Conservation (phyloP, 37 sponge, comb jelly and placozoan species). For the Ephydatia muelleri region DNA sequence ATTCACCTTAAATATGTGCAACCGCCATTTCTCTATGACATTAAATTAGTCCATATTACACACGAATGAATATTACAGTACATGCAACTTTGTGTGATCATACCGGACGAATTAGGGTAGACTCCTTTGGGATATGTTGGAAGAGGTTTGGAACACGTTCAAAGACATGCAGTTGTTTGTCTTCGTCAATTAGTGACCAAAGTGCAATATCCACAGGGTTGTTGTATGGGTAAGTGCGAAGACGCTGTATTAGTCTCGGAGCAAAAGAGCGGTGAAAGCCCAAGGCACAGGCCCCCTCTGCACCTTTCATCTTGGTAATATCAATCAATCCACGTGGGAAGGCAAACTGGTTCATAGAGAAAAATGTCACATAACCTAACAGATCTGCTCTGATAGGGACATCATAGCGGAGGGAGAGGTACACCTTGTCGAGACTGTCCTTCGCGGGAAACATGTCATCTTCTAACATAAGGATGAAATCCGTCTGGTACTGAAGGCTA, state of each 20-base stretch:
- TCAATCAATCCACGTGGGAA: neutral
- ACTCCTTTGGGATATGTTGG: constrained; percentile 25
- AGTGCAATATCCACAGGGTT: constrained; percentile 24
- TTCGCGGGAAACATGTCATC: constrained; percentile 38
- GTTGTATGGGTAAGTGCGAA: neutral
- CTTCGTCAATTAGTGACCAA: neutral
- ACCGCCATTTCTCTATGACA: too few species aligned
- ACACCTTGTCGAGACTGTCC: constrained; percentile 10
- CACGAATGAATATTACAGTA: neutral
- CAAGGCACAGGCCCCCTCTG: constrained; percentile 24
- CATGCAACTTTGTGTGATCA: neutral
- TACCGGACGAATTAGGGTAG: neutral
- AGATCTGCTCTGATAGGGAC: neutral
- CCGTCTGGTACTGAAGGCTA: neutral
- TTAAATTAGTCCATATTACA: too few species aligned
- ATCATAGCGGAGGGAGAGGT: neutral
- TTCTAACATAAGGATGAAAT: constrained; percentile 19
- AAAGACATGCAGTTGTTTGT: neutral
- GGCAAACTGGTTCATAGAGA: neutral
- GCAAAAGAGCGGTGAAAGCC: neutral
- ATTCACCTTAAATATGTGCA: too few species aligned
- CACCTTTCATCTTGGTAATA: neutral
- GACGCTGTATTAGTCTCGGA: neutral
- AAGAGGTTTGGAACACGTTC: constrained; percentile 44
- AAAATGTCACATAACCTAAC: neutral